Base-by-base conservation (phyloP, 1,140 invertebrate species). In the Hydropsyche tenuis region DNA sequence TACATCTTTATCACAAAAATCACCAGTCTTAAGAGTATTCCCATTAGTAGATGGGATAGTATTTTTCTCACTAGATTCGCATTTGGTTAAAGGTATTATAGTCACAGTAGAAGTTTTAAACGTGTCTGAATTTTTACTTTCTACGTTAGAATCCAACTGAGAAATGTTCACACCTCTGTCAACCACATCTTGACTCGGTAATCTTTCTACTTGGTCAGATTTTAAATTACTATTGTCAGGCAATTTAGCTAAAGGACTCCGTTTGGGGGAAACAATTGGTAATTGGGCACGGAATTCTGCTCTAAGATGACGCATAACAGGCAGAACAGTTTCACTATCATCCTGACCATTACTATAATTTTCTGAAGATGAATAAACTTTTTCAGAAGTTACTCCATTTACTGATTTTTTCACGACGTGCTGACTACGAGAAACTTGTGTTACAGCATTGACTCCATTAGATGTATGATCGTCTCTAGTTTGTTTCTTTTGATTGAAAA, bases 201-300 rank as follows among this genome's bases (percentile, higher is more conserved):
- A 25, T 69, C 75, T 74, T 18, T 46, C 14, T 62, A 46, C 42
- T 64, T 72, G 48, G 43, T 79, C 81, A 42, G 74, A 20, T 64
- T 84, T 83, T 30, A 81, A 78, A 27, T 42, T 46, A 53, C 81
- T 64, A 37, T 42, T 71, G 23, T 76, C 16, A 81, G 82, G 12
- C 81, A 77, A 70, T 83, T 82, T 42, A 78, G 73, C 75, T 81
- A 84, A 83, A 12, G 81, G 68, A 77, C 79, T 81, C 79, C 85
- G 85, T 79, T 90, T 88, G 0, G 88, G 87, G 72, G 87, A 90
- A 2, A 91, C 83, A 7, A 92, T 89, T 0, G 91, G 90, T 51
- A 95, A 81, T 81, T 95, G 94, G 1, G 93, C 92, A 6, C 93
- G 86, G 80, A 96, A 96, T 80, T 95, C 93, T 0, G 93, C 92